A percentile compares a stretch with the other conserved stretches of the same genome.
phyloP scores from a whole-genome alignment of 2,888 invertebrate species.

The Philereme vetulata region DNA sequence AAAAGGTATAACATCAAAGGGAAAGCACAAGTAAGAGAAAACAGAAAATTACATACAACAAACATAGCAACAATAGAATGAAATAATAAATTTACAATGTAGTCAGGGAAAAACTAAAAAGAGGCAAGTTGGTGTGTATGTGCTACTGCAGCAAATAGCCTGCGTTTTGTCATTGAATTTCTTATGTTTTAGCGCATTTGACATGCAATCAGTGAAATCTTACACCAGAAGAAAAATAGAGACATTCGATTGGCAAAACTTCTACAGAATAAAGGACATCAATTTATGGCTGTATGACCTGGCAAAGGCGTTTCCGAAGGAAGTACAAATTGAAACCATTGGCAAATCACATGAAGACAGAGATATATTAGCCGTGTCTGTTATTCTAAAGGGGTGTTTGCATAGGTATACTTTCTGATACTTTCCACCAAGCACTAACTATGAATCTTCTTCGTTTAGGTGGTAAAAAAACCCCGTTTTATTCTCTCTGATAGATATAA shows the following conservation, averaged over 20 bases:
- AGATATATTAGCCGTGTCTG: constrained; percentile 51
- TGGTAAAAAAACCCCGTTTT: too few relatives aligned
- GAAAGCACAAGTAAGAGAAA: too few relatives aligned
- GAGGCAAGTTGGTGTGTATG: too few relatives aligned
- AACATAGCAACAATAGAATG: too few relatives aligned
- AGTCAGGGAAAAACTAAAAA: too few relatives aligned
- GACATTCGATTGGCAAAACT: constrained; percentile 78
- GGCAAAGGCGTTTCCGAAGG: constrained; percentile 59
- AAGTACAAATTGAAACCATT: constrained; percentile 57
- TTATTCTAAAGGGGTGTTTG: constrained; percentile 23
- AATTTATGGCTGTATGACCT: constrained; percentile 81
- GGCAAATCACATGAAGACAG: constrained; percentile 67
- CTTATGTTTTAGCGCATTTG: constrained; percentile 50
- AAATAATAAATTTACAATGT: too few relatives aligned
- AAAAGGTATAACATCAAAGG: too few relatives aligned
- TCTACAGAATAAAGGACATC: constrained; percentile 82
- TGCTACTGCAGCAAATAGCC: too few relatives aligned
- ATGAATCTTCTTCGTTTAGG: too few relatives aligned
- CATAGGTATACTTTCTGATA: background rate
- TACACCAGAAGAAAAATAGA: constrained; percentile 55
- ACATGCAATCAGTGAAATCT: constrained; percentile 53
- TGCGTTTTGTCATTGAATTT: background rate
- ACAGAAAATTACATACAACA: too few relatives aligned
- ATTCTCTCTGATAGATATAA: too few relatives aligned
- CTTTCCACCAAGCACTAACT: too few relatives aligned